Conservation (phyloP, 2,888 invertebrate genomes). For the Meiosimyza decipiens region DNA sequence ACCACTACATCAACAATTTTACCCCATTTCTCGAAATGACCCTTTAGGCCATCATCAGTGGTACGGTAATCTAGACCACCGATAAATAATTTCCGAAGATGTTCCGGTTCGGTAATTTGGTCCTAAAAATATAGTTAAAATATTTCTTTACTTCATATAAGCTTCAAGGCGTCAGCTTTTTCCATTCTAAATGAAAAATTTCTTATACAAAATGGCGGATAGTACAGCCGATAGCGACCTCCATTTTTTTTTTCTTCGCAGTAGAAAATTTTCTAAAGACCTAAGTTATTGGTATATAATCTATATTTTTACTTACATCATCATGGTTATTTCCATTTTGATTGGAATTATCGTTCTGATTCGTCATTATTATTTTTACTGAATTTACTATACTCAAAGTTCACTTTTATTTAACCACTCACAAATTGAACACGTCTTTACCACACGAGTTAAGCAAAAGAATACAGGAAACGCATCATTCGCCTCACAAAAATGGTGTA, state of each 20-base stretch:
- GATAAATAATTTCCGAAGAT: conserved; percentile 91
- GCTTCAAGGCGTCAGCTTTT: neutral
- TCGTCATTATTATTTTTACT: conserved; percentile 36
- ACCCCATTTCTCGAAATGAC: conserved; percentile 97
- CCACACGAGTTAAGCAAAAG: conserved; percentile 21
- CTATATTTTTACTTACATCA: conserved; percentile 43
- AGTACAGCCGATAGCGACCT: neutral
- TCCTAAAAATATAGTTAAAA: conserved; percentile 43
- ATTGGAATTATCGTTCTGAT: conserved; percentile 42
- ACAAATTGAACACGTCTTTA: neutral
- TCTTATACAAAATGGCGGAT: conserved; percentile 42
- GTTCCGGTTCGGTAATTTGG: conserved; percentile 71
- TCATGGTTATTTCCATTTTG: conserved; percentile 43
- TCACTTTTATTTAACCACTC: conserved; percentile 29
- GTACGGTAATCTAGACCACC: conserved; percentile 95
- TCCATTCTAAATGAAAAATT: neutral
- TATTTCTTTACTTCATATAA: conserved; percentile 28
- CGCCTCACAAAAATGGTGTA: neutral
- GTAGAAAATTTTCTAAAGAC: neutral
- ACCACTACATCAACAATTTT: conserved; percentile 96
- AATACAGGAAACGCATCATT: conserved; percentile 35
- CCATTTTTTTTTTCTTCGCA: neutral
- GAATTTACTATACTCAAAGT: conserved; percentile 19
- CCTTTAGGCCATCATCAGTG: conserved; percentile 89
- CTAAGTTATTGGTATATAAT: neutral